Base-by-base conservation (phyloP, 2,888 invertebrate genomes). In the Drosophila gaucha region DNA sequence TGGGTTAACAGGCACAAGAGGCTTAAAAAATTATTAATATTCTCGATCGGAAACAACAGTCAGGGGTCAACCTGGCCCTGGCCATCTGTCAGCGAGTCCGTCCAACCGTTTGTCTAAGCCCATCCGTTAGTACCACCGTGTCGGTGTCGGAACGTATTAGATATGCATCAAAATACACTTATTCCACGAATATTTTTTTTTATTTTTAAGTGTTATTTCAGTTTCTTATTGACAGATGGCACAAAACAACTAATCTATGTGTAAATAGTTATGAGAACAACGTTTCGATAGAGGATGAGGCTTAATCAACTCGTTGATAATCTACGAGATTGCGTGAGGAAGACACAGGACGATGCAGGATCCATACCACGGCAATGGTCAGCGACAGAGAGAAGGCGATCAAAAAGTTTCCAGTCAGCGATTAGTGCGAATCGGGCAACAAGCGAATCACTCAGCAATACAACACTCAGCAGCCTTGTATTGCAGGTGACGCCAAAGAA, bases 401-500 rank as follows among this genome's bases (percentile, higher is more conserved):
- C 16, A 92, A 78, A 6, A 93, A 85, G 80, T 93, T 93, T 0
- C 91, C 90, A 2, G 91, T 91, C 3, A 92, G 91, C 0, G 92
- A 92, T 57, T 86, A 90, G 1, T 80, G 76, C 8, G 92, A 89
- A 72, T 93, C 93, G 6, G 91, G 91, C 3, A 91, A 90, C 43
- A 92, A 56, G 0, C 80, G 67, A 8, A 89, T 82, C 79, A 14
- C 82, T 87, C 0, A 83, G 78, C 30, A 92, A 59, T n/a, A 90
- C 65, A 1, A 90, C 60, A 28, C 90, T 86, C 2, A 92, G 43
- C 12, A 91, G 56, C 3, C 85, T 89, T 0, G 90, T 82, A 24
- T 90, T 91, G 57, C 91, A 91, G 3, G 86, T 95, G 35, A 95
- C 94, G 22, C 95, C 95, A 50, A 95, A 95, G 92, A 97, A 96